Conservation (phyloP, 2,888 invertebrate species). For the Ametastegia equiseti region DNA sequence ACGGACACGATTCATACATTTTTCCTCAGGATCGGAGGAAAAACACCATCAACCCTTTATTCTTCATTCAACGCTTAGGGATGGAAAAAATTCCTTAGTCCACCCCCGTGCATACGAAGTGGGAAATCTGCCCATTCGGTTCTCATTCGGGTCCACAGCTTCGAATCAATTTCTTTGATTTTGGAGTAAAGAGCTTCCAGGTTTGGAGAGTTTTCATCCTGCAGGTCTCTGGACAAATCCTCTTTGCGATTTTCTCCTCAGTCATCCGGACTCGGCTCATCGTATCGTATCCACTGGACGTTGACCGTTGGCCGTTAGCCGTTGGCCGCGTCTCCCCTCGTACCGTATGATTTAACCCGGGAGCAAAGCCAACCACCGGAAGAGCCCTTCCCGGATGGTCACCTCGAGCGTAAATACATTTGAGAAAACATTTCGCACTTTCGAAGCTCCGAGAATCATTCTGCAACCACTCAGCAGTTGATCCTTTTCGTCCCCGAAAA, state of each 20-base stretch:
- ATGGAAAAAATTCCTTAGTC: too few relatives aligned
- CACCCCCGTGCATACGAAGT: too few relatives aligned
- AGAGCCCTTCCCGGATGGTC: slow-evolving; percentile 44
- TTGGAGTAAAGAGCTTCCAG: background rate
- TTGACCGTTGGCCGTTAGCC: too few relatives aligned
- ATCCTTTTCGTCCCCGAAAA: slow-evolving; percentile 7
- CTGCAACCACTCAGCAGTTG: background rate
- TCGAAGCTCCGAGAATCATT: slow-evolving; percentile 20
- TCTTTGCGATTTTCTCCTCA: slow-evolving; percentile 27
- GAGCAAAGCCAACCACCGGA: slow-evolving; percentile 43
- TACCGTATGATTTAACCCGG: slow-evolving; percentile 40
- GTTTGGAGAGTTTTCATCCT: slow-evolving; percentile 1
- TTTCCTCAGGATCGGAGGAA: slow-evolving; percentile 58
- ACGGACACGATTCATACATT: slow-evolving; percentile 75
- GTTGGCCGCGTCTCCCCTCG: slow-evolving; percentile 27
- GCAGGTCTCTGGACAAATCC: slow-evolving; percentile 17
- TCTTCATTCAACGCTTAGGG: too few relatives aligned
- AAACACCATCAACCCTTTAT: slow-evolving; percentile 50
- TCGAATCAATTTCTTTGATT: background rate
- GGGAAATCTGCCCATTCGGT: too few relatives aligned
- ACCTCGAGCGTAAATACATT: slow-evolving; percentile 38
- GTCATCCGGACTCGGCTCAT: slow-evolving; percentile 29
- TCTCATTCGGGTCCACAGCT: too few relatives aligned
- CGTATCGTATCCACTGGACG: slow-evolving; percentile 34
- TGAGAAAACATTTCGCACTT: slow-evolving; percentile 46